Conservation (phyloP, 2,797 vertebrate species). For the Toxotes lorentzi region DNA sequence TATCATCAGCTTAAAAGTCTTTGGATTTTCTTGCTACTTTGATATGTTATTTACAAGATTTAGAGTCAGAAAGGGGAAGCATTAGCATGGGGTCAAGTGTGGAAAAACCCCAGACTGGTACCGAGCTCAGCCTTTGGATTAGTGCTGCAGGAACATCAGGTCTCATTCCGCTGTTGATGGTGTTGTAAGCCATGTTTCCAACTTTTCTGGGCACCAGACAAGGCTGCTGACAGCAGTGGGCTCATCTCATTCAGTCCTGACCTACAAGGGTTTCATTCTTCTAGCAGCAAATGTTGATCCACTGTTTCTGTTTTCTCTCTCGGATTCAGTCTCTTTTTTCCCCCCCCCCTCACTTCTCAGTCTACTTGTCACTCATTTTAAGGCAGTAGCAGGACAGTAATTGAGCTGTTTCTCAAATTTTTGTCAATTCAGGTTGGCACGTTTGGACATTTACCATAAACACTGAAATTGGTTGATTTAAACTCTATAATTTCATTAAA, state of each 20-base stretch:
- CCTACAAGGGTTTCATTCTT: not conserved
- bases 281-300: not conserved
- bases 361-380: not conserved
- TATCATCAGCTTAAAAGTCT: not conserved
- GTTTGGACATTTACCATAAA: not conserved
- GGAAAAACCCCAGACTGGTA: constrained; percentile 17
- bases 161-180: constrained; percentile 8
- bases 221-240: not conserved
- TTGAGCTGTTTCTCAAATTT: not conserved
- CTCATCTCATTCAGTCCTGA: constrained; percentile 5
- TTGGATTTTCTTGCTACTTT: not conserved
- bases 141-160: not conserved
- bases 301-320: not conserved
- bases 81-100: not conserved
- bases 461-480: not conserved
- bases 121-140: constrained; percentile 11
- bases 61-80: not conserved
- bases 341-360: not conserved
- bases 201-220: not conserved
- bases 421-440: not conserved
- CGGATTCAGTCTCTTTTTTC: not conserved
- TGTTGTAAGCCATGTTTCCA: constrained; percentile 15
- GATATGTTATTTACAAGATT: not conserved
- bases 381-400: not conserved
- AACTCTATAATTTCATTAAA: not conserved